Percentiles rank a stretch among this genome's conserved stretches.
phyloP scores from a whole-genome alignment of 2,113 vertebrate genomes.

The Steatornis caripensis region DNA sequence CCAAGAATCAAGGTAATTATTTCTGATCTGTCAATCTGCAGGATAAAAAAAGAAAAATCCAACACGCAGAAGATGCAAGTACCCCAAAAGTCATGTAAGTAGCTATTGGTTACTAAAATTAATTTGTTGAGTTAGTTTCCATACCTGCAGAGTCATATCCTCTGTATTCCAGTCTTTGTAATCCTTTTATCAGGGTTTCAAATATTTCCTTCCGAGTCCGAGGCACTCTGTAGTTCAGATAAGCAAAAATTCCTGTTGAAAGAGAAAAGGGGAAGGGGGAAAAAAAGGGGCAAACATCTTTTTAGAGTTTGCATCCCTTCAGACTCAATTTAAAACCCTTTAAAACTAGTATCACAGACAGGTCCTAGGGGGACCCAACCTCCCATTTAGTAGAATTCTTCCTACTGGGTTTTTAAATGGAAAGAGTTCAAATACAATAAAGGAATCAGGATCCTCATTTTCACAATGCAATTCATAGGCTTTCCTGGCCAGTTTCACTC shows the following conservation, averaged over 20 bases:
- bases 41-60: background rate
- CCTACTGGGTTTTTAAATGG: background rate
- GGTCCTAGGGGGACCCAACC: background rate
- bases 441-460: background rate
- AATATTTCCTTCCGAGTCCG: conserved; percentile 92
- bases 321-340: background rate
- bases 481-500: background rate
- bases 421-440: background rate
- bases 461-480: background rate
- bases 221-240: conserved; percentile 93
- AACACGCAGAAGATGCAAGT: background rate
- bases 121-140: background rate
- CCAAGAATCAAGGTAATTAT: background rate
- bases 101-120: background rate
- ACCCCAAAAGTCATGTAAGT: background rate
- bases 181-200: conserved; percentile 89
- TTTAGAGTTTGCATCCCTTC: background rate
- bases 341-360: background rate
- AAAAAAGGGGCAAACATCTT: background rate
- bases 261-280: background rate
- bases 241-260: conserved; percentile 91
- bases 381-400: background rate
- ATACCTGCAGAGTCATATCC: conserved; percentile 97
- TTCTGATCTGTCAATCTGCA: background rate
- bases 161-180: conserved; percentile 95